Evolutionary conservation across 1,140 invertebrate species (phyloP), one percentile per base, ranked within the genome.

Genomic region (Scaptomyza pallida): DNA sequence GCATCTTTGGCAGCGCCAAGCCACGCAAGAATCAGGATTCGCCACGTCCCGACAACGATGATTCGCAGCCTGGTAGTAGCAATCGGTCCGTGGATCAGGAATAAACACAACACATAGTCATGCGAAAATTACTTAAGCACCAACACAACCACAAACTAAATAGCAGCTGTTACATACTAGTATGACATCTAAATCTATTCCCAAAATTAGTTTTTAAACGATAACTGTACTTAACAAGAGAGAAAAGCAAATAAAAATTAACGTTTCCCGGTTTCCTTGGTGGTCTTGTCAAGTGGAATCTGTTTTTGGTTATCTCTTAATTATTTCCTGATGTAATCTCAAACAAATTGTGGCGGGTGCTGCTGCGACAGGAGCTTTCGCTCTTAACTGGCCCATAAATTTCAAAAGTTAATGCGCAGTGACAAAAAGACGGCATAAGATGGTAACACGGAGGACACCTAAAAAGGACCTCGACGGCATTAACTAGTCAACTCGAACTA

Each of bases 1-100:
- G 94, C 57, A 97, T 98, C 91, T 98, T 97, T 91, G 97, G 97
- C 45, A 96, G 95, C 45, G 97, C 96, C 33, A 95, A 95, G 89
- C 97, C 97, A 6, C 93, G 97, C 60, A 96, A 97, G 73, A 90
- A 76, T 69, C 89, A 43, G 67, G 78, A 21, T 10, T 21, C 52
- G 15, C 56, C 63, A 0, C 52, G 56, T 3, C 26, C 26, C 17
- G 55, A 26, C 0, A 16, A 23, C 2, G 13, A 26, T 9, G 64
- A 60, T 23, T 5, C 47, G 12, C 54, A 21, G 9, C 44, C 63
- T 19, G 54, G 63, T 10, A 26, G 63, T 23, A 67, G 63, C 23
- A 30, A 59, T 0, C 33, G 48, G 17, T 3, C 9, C 1, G n/a
- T 2, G 15, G 16, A 30, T n/a, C 52, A 23, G 8, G 15, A 2